Conservation (phyloP, 1,140 invertebrate species). For the Pseudomyrmex sp. region DNA sequence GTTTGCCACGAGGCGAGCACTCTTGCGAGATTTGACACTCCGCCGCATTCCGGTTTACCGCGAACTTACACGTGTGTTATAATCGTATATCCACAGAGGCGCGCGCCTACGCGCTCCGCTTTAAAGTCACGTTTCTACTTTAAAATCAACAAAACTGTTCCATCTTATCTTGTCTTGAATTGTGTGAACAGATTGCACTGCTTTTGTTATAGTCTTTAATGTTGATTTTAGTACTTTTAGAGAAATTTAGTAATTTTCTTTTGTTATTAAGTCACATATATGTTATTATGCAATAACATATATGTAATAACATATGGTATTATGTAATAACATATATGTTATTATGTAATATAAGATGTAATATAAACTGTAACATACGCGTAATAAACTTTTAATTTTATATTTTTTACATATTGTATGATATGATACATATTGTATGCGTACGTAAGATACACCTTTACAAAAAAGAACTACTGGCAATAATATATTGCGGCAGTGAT, state of each 20-base stretch:
- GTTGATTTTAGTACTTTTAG: too few relatives aligned
- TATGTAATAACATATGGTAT: too few relatives aligned
- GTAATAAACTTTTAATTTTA: neutral
- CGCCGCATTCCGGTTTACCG: constrained; percentile 68
- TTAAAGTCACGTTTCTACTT: constrained; percentile 42
- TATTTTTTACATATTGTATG: neutral
- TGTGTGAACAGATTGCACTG: too few relatives aligned
- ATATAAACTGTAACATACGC: too few relatives aligned
- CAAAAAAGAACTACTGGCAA: too few relatives aligned
- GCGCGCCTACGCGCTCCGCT: neutral
- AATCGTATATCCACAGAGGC: constrained; percentile 54
- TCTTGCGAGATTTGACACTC: constrained; percentile 51
- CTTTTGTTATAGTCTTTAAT: too few relatives aligned
- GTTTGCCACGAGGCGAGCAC: constrained; percentile 46
- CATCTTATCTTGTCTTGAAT: constrained; percentile 9
- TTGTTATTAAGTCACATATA: too few relatives aligned
- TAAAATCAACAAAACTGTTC: neutral
- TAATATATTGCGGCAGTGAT: too few relatives aligned
- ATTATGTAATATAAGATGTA: too few relatives aligned
- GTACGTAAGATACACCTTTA: neutral
- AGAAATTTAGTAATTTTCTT: too few relatives aligned
- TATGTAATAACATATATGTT: too few relatives aligned
- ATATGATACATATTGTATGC: neutral
- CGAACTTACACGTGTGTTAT: constrained; percentile 63
- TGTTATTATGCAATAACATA: too few relatives aligned